phyloP scores from a whole-genome alignment of 1,140 invertebrate species.

The Leptinotarsa texana region DNA sequence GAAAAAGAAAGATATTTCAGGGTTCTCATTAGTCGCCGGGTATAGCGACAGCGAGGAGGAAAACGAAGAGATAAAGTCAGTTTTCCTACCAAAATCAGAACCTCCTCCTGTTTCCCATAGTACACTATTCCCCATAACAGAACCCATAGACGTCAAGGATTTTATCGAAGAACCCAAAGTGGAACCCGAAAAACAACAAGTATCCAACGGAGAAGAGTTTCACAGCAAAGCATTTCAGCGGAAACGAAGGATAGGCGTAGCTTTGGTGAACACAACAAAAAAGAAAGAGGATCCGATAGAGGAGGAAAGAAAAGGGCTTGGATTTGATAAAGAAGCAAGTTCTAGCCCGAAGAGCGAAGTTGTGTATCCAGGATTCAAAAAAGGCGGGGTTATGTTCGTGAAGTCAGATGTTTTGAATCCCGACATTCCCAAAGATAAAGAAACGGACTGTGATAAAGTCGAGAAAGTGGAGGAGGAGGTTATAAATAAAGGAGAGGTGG shows the following conservation, averaged over 20 bases:
- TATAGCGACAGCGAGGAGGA: conserved; percentile 63
- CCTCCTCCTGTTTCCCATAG: conserved; percentile 39
- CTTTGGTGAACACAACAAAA: conserved; percentile 45
- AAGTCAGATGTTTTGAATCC: conserved; percentile 54
- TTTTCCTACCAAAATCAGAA: conserved; percentile 37
- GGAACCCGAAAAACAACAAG: neutral
- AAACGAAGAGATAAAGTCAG: conserved; percentile 33
- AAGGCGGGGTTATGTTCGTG: conserved; percentile 53
- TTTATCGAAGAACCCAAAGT: conserved; percentile 32
- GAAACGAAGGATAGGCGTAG: conserved; percentile 49
- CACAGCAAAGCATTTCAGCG: conserved; percentile 54
- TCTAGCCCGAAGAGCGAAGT: conserved; percentile 34
- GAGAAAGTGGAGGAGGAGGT: conserved; percentile 35
- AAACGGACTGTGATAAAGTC: conserved; percentile 28
- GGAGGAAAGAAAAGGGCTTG: conserved; percentile 38
- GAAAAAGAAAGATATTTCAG: conserved; percentile 34
- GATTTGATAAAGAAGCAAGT: conserved; percentile 56
- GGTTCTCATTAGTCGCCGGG: conserved; percentile 63
- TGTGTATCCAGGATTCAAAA: conserved; percentile 43
- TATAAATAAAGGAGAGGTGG: conserved; percentile 38
- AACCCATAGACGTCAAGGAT: conserved; percentile 48
- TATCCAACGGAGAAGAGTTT: conserved; percentile 40
- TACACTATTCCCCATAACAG: conserved; percentile 57
- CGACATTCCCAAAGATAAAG: conserved; percentile 10
- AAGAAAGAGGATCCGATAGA: conserved; percentile 24